A percentile compares a stretch with the other conserved stretches of the same genome.
Evolutionary conservation across 2,113 vertebrate genomes (phyloP).

Genomic region (Corynorhinus townsendii): DNA sequence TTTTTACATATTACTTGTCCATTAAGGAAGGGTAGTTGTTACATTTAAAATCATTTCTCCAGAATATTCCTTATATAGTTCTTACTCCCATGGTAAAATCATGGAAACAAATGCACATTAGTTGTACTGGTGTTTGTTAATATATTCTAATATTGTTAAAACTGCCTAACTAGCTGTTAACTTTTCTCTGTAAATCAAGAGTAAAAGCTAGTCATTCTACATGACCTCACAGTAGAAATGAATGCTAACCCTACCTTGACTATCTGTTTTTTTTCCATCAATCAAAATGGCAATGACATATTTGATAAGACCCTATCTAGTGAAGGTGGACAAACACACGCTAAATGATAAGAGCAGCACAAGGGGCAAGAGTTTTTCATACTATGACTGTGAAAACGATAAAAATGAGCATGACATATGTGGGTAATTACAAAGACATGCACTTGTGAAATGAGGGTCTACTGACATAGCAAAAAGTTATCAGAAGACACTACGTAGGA

Average conservation of each 20-base stretch:
- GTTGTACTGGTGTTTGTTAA: neutral
- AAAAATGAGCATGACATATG: slow-evolving; percentile 25
- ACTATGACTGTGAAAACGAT: slow-evolving; percentile 43
- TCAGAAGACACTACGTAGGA: slow-evolving; percentile 44
- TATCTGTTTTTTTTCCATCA: slow-evolving; percentile 3
- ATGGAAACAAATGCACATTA: slow-evolving; percentile 16
- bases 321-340: slow-evolving; percentile 43
- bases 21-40: neutral
- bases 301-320: slow-evolving; percentile 31
- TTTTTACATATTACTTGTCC: neutral
- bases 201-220: slow-evolving; percentile 27
- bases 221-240: neutral
- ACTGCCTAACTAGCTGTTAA: neutral
- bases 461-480: slow-evolving; percentile 37
- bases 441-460: slow-evolving; percentile 46
- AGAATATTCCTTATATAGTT: neutral
- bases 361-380: slow-evolving; percentile 14
- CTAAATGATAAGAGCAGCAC: slow-evolving; percentile 28
- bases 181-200: slow-evolving; percentile 32
- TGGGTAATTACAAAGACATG: slow-evolving; percentile 23
- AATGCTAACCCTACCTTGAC: slow-evolving; percentile 1
- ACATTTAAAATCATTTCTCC: neutral
- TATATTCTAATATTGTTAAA: slow-evolving; percentile 24
- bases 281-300: slow-evolving; percentile 46
- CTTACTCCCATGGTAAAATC: slow-evolving; percentile 11